phyloP scores from a whole-genome alignment of 2,888 invertebrate genomes.

The Netelia inedita region DNA sequence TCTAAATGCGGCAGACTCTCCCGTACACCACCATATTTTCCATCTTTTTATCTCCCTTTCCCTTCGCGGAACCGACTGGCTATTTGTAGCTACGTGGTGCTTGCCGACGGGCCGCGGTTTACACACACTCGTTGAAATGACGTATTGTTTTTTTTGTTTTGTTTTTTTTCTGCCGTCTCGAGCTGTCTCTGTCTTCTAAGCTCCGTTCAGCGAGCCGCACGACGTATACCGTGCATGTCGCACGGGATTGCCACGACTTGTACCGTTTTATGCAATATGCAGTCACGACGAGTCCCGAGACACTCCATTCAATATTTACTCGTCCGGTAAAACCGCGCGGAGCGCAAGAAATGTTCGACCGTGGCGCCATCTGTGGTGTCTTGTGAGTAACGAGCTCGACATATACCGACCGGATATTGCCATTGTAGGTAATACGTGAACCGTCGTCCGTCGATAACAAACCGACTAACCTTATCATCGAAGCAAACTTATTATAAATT shows the following conservation, averaged over 20 bases:
- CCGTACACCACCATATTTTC: neutral
- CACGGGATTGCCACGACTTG: constrained; percentile 42
- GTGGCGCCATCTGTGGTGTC: neutral
- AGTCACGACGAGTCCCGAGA: neutral
- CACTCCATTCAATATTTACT: neutral
- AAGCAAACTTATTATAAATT: too few relatives aligned
- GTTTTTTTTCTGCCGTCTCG: too few relatives aligned
- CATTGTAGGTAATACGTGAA: too few relatives aligned
- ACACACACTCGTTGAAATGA: constrained; percentile 7
- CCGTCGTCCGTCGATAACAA: too few relatives aligned
- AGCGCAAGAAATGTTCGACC: neutral
- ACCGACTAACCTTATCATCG: too few relatives aligned
- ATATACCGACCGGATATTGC: too few relatives aligned
- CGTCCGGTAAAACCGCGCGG: constrained; percentile 11
- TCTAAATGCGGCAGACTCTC: neutral
- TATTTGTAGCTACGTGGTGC: too few relatives aligned
- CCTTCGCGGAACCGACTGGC: neutral
- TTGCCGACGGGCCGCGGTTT: neutral
- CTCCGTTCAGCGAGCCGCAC: constrained; percentile 1
- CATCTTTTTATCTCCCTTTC: neutral
- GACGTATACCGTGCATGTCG: constrained; percentile 39
- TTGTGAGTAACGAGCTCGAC: too few relatives aligned
- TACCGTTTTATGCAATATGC: constrained; percentile 1
- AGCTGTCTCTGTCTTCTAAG: neutral
- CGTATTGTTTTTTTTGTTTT: neutral